phyloP scores from a whole-genome alignment of 1,140 invertebrate species.

The Bombus balteatus region DNA sequence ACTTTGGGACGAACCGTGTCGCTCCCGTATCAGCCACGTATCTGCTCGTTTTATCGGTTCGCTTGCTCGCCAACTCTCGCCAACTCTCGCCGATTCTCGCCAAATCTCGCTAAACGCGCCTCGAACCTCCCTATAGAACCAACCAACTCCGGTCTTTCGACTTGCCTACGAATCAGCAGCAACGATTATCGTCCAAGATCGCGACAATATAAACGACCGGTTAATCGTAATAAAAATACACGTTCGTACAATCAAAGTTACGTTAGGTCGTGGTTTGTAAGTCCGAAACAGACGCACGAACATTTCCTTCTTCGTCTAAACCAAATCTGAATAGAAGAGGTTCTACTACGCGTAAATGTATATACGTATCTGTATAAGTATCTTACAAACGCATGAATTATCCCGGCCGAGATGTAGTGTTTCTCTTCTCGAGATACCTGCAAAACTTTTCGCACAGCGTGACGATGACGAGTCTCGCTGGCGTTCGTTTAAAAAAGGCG shows the following conservation, averaged over 20 bases:
- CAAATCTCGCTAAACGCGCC: background rate
- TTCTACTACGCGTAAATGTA: too few species aligned
- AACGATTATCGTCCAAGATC: background rate
- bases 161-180: too few species aligned
- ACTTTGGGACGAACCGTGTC: conserved; percentile 48
- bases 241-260: too few species aligned
- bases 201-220: too few species aligned
- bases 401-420: fast-evolving
- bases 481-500: background rate
- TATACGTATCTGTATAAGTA: too few species aligned
- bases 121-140: too few species aligned
- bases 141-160: too few species aligned
- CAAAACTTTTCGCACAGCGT: background rate
- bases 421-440: background rate
- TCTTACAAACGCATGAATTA: background rate
- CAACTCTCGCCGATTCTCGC: background rate
- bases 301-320: too few species aligned
- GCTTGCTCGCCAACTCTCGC: conserved; percentile 45
- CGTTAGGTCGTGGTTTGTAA: too few species aligned
- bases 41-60: conserved; percentile 58
- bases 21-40: conserved; percentile 36
- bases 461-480: too few species aligned
- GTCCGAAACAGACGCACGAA: too few species aligned
- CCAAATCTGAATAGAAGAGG: background rate
- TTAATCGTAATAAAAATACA: too few species aligned